Conservation (phyloP, 1,140 invertebrate genomes). For the Nebria ingens region DNA sequence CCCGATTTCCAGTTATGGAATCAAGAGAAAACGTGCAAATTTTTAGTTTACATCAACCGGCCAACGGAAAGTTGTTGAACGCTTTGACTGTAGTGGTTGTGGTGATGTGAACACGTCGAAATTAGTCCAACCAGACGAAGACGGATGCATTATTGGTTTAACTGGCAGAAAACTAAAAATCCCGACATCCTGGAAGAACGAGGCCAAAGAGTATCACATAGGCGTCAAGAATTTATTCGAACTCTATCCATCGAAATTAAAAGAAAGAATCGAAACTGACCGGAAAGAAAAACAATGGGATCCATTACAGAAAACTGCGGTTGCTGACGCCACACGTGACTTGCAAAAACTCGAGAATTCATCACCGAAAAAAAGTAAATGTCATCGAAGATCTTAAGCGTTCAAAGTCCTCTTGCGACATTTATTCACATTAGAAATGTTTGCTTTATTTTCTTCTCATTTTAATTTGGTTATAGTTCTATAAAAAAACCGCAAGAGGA, state of each 20-base stretch:
- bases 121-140: constrained; percentile 58
- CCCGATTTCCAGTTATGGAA: constrained; percentile 3
- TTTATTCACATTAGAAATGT: too few relatives aligned
- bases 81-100: constrained; percentile 90
- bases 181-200: constrained; percentile 74
- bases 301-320: constrained; percentile 61
- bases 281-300: constrained; percentile 81
- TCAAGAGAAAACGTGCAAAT: constrained; percentile 17
- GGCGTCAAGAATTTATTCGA: constrained; percentile 81
- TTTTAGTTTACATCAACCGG: constrained; percentile 76
- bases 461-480: constrained; percentile 6
- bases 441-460: too few relatives aligned
- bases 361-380: background rate
- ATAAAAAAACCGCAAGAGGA: too few relatives aligned
- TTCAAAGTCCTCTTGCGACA: too few relatives aligned
- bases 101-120: constrained; percentile 88
- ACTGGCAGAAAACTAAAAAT: constrained; percentile 83
- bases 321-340: constrained; percentile 65
- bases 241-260: constrained; percentile 74
- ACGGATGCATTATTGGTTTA: constrained; percentile 72
- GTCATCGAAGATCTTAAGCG: too few relatives aligned
- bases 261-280: constrained; percentile 74
- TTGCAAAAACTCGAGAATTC: constrained; percentile 58
- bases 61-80: constrained; percentile 85
- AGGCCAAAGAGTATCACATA: constrained; percentile 67